phyloP scores from a whole-genome alignment of 2,888 invertebrate genomes.

The Chrysomela aeneicollis region DNA sequence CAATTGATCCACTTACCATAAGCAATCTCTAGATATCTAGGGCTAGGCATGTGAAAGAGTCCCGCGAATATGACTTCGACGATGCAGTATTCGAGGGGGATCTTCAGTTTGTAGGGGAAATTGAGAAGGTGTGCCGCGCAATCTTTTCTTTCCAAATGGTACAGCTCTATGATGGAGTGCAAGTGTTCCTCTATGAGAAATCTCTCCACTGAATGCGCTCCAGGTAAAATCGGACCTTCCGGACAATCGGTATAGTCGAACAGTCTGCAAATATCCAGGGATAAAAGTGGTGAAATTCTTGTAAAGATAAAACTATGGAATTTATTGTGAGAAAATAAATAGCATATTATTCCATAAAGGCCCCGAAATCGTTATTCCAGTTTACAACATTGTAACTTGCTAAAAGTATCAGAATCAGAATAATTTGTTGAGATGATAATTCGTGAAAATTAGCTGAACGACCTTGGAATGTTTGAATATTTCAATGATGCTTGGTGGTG shows the following conservation, averaged over 20 bases:
- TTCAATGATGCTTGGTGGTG: too few species aligned
- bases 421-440: too few species aligned
- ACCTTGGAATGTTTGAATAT: too few species aligned
- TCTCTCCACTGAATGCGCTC: slow-evolving; percentile 96
- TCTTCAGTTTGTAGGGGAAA: slow-evolving; percentile 91
- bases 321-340: too few species aligned
- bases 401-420: too few species aligned
- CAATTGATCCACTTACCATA: slow-evolving; percentile 68
- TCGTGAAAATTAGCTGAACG: too few species aligned
- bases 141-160: slow-evolving; percentile 89
- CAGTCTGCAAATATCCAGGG: slow-evolving; percentile 67
- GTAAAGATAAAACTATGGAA: too few species aligned
- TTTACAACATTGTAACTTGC: too few species aligned
- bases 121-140: slow-evolving; percentile 92
- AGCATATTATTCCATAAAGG: too few species aligned
- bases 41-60: slow-evolving; percentile 89
- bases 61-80: slow-evolving; percentile 97
- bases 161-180: slow-evolving; percentile 89
- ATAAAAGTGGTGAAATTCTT: too few species aligned
- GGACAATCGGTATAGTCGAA: slow-evolving; percentile 99
- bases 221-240: slow-evolving; percentile 89
- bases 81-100: slow-evolving; percentile 97
- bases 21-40: slow-evolving; percentile 88
- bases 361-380: too few species aligned
- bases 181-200: slow-evolving; percentile 98